Evolutionary conservation across 2,888 invertebrate genomes (phyloP), one percentile per base, ranked within the genome.

Genomic region (Morpho achilles): DNA sequence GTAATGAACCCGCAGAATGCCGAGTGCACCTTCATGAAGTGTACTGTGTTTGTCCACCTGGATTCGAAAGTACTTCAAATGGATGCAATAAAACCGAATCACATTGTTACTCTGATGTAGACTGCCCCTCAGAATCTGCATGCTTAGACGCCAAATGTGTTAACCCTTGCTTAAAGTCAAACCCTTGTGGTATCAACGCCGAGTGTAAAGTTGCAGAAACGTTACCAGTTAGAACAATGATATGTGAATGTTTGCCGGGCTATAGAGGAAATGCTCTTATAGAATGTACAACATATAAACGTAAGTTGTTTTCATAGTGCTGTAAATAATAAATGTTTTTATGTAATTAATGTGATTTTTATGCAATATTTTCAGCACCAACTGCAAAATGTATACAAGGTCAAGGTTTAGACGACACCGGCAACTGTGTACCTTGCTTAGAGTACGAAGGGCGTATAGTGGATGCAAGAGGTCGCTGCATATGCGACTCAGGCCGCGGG

Each of bases 251-350:
- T 77, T 78, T 95, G 49, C 95, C 95, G 43, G 97, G 97, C 62
- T 97, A 95, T 77, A 94, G 94, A 82, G 98, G 97, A 78, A 96
- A 97, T 77, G 97, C 97, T 22, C 94, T 96, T 7, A 92, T 95
- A 8, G 94, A 95, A 74, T 98, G 97, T 75, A 80, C 75, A 62
- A 79, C 84, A 8, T 94, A 95, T 69, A 94, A 93, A 91, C 92
- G 96, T 94, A 92, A 93, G 93, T 92, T 10, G 42, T n/a, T 53
- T 51, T 47, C 23, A 42, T 8, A 41, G 8, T 23, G 16, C 46
- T 46, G 8, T 16, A 32, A 32, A 32, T 32, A 32, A 32, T 32
- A 32, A 32, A 32, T 32, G 32, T 32, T 32, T 32, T 32, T 32
- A 32, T 32, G 32, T 32, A 32, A 32, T 32, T 5, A 32, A 32